Percentiles rank a stretch among this genome's conserved stretches.
Conservation (phyloP, 2,797 vertebrate species). For the Borostomias antarcticus region DNA sequence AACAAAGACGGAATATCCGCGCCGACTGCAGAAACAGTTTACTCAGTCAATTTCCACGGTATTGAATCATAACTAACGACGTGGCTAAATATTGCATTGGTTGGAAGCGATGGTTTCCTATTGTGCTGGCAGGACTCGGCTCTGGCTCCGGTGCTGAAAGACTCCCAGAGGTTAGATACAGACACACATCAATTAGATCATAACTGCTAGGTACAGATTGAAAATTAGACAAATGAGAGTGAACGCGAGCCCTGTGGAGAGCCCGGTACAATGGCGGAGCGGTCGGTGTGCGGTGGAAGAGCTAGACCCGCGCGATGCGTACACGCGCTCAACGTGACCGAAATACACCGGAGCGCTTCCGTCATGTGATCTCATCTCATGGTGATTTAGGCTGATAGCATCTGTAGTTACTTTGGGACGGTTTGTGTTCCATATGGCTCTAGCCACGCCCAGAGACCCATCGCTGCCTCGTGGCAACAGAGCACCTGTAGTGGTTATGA, state of each 20-base stretch:
- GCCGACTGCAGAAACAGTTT: constrained; percentile 59
- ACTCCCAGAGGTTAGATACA: constrained; percentile 38
- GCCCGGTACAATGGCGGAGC: too few species aligned
- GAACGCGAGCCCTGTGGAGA: constrained; percentile 7
- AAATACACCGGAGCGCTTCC: too few species aligned
- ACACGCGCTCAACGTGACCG: too few species aligned
- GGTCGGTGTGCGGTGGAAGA: not conserved
- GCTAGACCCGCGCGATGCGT: too few species aligned
- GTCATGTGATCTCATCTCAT: too few species aligned
- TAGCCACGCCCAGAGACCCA: constrained; percentile 41
- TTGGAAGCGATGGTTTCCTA: constrained; percentile 47
- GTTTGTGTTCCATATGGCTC: too few species aligned
- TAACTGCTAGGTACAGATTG: constrained; percentile 26
- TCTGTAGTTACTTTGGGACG: not conserved
- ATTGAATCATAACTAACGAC: constrained; percentile 64
- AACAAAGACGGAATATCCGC: constrained; percentile 61
- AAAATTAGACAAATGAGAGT: constrained; percentile 11
- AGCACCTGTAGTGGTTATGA: constrained; percentile 74
- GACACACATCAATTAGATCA: constrained; percentile 30
- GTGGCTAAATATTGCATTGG: constrained; percentile 50
- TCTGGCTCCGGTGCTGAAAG: constrained; percentile 33
- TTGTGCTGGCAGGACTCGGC: constrained; percentile 42
- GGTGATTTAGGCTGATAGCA: not conserved
- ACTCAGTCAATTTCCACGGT: constrained; percentile 64
- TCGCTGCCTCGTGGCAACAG: constrained; percentile 52